phyloP scores from a whole-genome alignment of 1,140 invertebrate species.

The Cepaea nemoralis region DNA sequence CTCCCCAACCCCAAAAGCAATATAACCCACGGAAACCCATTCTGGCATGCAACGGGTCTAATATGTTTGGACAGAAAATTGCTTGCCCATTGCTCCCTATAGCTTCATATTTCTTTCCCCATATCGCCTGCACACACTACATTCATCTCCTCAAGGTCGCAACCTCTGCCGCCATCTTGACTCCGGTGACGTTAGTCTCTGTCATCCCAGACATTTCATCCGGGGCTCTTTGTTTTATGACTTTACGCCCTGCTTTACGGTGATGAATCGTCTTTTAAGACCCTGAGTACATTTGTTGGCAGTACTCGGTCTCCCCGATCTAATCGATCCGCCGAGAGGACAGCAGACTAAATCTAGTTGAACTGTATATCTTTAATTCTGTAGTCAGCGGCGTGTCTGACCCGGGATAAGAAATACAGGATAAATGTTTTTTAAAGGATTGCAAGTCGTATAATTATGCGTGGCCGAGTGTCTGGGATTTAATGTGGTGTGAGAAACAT shows the following conservation, averaged over 20 bases:
- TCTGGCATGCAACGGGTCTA: slow-evolving; percentile 5
- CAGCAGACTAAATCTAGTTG: too few species aligned
- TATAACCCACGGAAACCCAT: background rate
- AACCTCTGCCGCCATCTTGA: slow-evolving; percentile 15
- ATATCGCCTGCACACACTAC: background rate
- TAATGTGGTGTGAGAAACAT: too few species aligned
- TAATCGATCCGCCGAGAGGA: too few species aligned
- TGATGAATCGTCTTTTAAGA: slow-evolving; percentile 30
- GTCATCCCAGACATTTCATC: slow-evolving; percentile 25
- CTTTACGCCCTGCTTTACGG: background rate
- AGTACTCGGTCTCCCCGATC: background rate
- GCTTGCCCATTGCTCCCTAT: background rate
- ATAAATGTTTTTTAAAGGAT: too few species aligned
- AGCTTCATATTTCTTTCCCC: slow-evolving; percentile 2
- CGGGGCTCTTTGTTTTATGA: slow-evolving; percentile 31
- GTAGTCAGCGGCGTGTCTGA: too few species aligned
- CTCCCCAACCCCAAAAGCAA: too few species aligned
- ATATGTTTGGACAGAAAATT: slow-evolving; percentile 31
- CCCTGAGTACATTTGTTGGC: slow-evolving; percentile 16
- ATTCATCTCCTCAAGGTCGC: slow-evolving; percentile 11
- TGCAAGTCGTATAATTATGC: too few species aligned
- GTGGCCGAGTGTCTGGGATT: too few species aligned
- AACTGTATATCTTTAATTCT: too few species aligned
- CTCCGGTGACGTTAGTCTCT: slow-evolving; percentile 28
- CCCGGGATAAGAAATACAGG: too few species aligned